Base-by-base conservation (phyloP, 2,888 invertebrate species). In the Lamellibrachia satsuma region DNA sequence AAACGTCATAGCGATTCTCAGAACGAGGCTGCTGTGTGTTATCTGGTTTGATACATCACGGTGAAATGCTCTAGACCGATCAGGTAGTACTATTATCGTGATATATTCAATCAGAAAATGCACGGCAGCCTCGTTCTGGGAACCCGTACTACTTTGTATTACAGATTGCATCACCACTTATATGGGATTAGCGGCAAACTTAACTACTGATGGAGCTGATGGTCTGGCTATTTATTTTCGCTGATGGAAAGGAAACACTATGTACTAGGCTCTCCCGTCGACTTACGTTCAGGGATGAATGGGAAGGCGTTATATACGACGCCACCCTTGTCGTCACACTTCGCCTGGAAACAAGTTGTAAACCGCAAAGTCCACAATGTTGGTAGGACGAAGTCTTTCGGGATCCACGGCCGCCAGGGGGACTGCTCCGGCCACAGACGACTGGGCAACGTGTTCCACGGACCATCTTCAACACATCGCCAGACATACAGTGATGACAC, bases 231-330 rank as follows among this genome's bases (percentile, higher is more conserved):
- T n/a, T 15, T 75, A 22, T 75, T 22, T 0, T 75, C 75, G 57
- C 75, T 6, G 2, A 4, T 22, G 11, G 75, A 15, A 1, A 22
- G 0, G 22, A 3, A 75, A 22, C 75, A 75, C 6, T 6, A 6
- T 15, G 75, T 15, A 22, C 22, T 75, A 75, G 55, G 22, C n/a
- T 75, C 22, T 75, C 15, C 22, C 6, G n/a, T 22, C 9, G 15
- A 60, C 75, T 75, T 75, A 75, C 75, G 75, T 15, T 75, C 75
- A 75, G 75, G 75, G 75, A 22, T 22, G 75, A 75, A 75, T 6
- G 75, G 75, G 75, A 22, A 75, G 75, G 75, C 75, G 75, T 75
- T 75, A n/a, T 75, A 75, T 22, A 75, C n/a, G 75, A 75, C 75
- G 75, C 22, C 75, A 75, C 75, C 75, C 22, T 75, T 6, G 75